Percentiles rank a stretch among this genome's conserved stretches.
phyloP scores from a whole-genome alignment of 2,888 invertebrate genomes.

The Platycheirus albimanus region DNA sequence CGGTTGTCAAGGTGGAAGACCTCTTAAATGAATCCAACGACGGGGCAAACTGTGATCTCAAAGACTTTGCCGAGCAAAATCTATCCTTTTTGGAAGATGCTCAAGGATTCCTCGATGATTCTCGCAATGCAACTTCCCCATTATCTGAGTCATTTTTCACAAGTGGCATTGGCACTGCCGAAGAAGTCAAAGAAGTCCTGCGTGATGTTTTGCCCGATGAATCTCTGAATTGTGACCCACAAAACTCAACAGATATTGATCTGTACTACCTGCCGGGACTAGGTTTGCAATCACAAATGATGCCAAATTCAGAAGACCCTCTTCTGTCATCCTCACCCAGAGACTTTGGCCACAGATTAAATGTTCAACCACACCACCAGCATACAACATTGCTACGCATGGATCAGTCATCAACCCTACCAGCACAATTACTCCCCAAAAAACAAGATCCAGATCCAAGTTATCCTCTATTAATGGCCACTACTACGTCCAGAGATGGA shows the following conservation, averaged over 20 bases:
- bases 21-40: slow-evolving; percentile 79
- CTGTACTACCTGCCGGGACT: slow-evolving; percentile 82
- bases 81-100: slow-evolving; percentile 82
- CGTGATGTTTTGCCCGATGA: slow-evolving; percentile 93
- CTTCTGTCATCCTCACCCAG: slow-evolving; percentile 92
- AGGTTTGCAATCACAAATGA: slow-evolving; percentile 91
- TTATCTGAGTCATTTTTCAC: slow-evolving; percentile 93
- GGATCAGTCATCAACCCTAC: slow-evolving; percentile 48
- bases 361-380: slow-evolving; percentile 77
- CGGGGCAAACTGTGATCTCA: slow-evolving; percentile 80
- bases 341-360: slow-evolving; percentile 85
- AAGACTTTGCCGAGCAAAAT: slow-evolving; percentile 82
- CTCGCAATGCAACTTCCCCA: slow-evolving; percentile 90
- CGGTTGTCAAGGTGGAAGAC: slow-evolving; percentile 81
- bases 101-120: slow-evolving; percentile 84
- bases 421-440: slow-evolving; percentile 32
- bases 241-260: slow-evolving; percentile 83
- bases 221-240: slow-evolving; percentile 84
- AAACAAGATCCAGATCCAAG: slow-evolving; percentile 45
- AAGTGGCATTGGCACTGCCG: slow-evolving; percentile 91
- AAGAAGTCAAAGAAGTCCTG: slow-evolving; percentile 93
- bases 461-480: slow-evolving; percentile 54
- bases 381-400: slow-evolving; percentile 71
- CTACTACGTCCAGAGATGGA: slow-evolving; percentile 88
- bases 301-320: slow-evolving; percentile 94